A percentile compares a stretch with the other conserved stretches of the same genome.
Conservation (phyloP, 2,888 invertebrate genomes). For the Callyntrura guangdongensis region DNA sequence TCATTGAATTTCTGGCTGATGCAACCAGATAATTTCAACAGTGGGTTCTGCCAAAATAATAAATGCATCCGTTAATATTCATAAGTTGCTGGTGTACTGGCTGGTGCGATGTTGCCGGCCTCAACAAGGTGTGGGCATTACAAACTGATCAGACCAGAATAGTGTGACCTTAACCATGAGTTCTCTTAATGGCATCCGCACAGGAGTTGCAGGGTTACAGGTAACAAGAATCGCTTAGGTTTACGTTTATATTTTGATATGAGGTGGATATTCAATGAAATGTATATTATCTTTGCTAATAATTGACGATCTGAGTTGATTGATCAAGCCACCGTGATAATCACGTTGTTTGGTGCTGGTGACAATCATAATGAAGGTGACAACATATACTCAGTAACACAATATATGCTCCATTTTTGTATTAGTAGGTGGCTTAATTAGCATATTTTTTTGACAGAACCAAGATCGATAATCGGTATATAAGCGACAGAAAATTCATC, state of each 20-base stretch:
- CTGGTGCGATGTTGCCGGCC: background rate
- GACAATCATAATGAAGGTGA: constrained; percentile 22
- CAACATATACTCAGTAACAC: background rate
- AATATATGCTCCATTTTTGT: constrained; percentile 4
- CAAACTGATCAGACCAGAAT: constrained; percentile 1
- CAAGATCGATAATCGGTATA: background rate
- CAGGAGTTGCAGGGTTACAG: background rate
- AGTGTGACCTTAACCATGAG: constrained; percentile 27
- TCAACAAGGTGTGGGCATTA: background rate
- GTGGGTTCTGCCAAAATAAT: background rate
- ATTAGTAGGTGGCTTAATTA: constrained; percentile 11
- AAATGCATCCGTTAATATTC: background rate
- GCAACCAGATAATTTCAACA: background rate
- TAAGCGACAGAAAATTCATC: background rate
- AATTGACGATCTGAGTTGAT: constrained; percentile 4
- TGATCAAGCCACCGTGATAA: constrained; percentile 10
- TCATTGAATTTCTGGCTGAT: constrained; percentile 23
- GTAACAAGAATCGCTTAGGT: background rate
- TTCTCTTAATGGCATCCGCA: constrained; percentile 5
- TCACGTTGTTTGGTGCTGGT: background rate
- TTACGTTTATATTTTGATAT: background rate
- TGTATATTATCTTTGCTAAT: background rate
- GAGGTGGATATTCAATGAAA: background rate
- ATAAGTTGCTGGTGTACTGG: background rate
- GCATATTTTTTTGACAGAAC: background rate